Percentiles rank a stretch among this genome's conserved stretches.
Conservation (phyloP, 2,888 invertebrate genomes). For the Heterodera filipjevi region DNA sequence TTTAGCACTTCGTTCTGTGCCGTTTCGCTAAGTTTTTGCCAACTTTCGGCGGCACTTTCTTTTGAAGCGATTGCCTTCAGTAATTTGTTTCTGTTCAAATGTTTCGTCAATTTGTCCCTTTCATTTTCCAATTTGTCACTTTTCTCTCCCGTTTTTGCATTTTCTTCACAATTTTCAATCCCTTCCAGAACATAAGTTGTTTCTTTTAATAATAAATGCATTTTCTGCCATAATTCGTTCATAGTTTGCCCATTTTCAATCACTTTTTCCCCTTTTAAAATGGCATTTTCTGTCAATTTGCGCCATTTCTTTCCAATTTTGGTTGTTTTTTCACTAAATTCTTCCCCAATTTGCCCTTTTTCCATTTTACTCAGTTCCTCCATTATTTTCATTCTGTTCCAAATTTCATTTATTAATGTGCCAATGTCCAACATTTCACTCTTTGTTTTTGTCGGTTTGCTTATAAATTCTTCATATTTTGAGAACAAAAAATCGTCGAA, state of each 20-base stretch:
- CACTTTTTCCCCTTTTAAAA: not conserved
- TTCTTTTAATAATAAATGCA: not conserved
- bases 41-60: conserved; percentile 2
- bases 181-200: not conserved
- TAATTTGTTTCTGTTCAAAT: conserved; percentile 7
- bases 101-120: not conserved
- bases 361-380: not conserved
- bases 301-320: not conserved
- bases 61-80: not conserved
- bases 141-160: not conserved
- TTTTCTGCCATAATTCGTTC: not conserved
- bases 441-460: not conserved
- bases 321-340: not conserved
- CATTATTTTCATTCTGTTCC: conserved; percentile 6
- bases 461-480: conserved; percentile 9
- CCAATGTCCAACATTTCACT: not conserved
- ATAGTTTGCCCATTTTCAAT: not conserved
- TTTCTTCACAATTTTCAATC: not conserved
- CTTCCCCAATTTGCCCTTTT: not conserved
- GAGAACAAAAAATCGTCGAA: not conserved
- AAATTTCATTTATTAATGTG: not conserved
- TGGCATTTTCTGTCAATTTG: not conserved
- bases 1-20: not conserved
- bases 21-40: not conserved
- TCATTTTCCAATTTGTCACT: not conserved